These are phyloP conservation scores for Nomada ruficornis DNA, from an alignment of 2,888 invertebrate genomes.

Conservation along the genomic window DNA sequence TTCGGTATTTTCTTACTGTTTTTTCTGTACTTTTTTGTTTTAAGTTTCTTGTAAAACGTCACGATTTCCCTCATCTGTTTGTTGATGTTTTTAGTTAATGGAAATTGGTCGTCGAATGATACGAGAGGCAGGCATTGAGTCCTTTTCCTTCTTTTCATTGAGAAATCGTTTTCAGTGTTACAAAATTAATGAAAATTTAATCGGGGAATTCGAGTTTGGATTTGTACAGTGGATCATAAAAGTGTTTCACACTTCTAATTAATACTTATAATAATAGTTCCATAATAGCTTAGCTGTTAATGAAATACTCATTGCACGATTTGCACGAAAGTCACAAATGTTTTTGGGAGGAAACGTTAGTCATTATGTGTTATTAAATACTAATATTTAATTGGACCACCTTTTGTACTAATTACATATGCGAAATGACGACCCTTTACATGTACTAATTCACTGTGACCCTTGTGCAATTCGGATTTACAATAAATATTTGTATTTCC, in stretches of 20 bases:
- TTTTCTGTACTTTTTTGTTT: slow-evolving; percentile 10
- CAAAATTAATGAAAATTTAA: no score
- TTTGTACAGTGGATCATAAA: background rate
- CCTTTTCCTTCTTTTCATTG: background rate
- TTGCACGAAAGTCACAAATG: background rate
- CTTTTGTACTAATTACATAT: background rate
- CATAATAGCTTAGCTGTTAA: no score
- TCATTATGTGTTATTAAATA: background rate
- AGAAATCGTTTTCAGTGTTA: background rate
- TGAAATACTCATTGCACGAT: background rate
- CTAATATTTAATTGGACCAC: slow-evolving; percentile 17
- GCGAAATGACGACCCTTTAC: background rate
- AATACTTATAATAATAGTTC: background rate
- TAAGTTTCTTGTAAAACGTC: slow-evolving; percentile 32
- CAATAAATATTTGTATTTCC: background rate
- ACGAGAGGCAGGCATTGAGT: slow-evolving; percentile 40
- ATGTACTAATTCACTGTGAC: background rate
- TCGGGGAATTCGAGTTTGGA: background rate
- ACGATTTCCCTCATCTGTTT: background rate
- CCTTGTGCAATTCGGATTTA: background rate
- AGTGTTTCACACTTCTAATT: background rate
- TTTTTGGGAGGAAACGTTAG: background rate
- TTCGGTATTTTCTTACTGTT: background rate
- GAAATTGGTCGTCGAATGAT: slow-evolving; percentile 55
- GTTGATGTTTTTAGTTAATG: background rate